Conservation (phyloP, 2,888 invertebrate genomes). For the Spilarctia lutea region DNA sequence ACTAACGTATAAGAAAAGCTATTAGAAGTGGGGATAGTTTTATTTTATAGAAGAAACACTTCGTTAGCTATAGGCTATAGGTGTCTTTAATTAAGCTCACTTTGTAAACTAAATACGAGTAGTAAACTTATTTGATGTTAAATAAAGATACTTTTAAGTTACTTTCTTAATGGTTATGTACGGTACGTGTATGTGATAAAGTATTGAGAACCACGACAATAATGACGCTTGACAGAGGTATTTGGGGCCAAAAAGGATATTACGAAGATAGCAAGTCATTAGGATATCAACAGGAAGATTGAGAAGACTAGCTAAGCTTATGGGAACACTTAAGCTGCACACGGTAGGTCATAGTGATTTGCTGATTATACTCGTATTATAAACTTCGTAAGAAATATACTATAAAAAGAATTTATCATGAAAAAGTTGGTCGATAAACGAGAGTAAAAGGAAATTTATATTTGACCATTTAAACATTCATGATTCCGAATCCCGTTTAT, state of each 20-base stretch:
- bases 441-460: too few species aligned
- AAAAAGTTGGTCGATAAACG: too few species aligned
- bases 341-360: too few species aligned
- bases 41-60: slow-evolving; percentile 5
- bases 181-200: neutral
- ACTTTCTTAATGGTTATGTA: neutral
- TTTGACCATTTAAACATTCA: too few species aligned
- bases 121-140: neutral
- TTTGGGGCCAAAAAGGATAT: neutral
- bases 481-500: too few species aligned
- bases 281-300: neutral
- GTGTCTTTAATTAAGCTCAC: neutral
- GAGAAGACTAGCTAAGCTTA: neutral
- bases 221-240: neutral
- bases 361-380: too few species aligned
- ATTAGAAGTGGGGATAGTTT: neutral
- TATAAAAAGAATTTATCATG: too few species aligned
- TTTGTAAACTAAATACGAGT: neutral
- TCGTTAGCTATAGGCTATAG: neutral
- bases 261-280: neutral
- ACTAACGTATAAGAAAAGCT: slow-evolving; percentile 1
- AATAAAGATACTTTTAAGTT: neutral
- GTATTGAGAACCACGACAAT: neutral
- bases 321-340: too few species aligned
- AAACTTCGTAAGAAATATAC: too few species aligned